Evolutionary conservation across 2,888 invertebrate genomes (phyloP), one percentile per base, ranked within the genome.

Genomic region (Cephus spinipes): DNA sequence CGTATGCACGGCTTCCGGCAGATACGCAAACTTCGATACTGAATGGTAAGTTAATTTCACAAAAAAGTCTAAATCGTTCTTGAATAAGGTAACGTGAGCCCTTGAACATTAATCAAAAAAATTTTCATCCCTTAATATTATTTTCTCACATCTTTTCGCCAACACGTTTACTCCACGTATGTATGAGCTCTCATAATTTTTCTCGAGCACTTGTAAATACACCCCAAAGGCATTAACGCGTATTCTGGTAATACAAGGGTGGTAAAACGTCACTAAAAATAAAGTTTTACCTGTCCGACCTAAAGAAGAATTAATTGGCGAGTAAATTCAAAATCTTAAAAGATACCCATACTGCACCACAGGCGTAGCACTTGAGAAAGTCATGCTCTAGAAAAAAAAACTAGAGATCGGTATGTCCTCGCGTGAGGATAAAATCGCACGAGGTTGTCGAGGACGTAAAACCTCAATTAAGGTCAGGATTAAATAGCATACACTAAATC

Each of bases 1-100:
- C 32, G 81, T 78, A 75, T 79, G 73, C 69, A 12, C 12, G 31
- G 30, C 31, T 30, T 31, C 32, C 69, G 40, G 40, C 40, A 15
- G 23, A 40, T 23, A 15, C 23, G 40, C 15, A 40, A 40, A 40
- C 40, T 55, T 55, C 23, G 55, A 55, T 23, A 1, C 9, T 9
- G 55, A 55, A 55, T 55, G 55, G 55, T 55, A 23, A 55, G 55
- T 55, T 23, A 55, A 23, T 55, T 55, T 9, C 23, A 9, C 2
- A 9, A 23, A 9, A 55, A 23, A 15, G 6, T 40, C 4, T 40
- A 15, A 0, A 40, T 15, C 15, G 1, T 40, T 40, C 40, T 6
- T 6, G 6, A 40, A 2, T 40, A 40, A 40, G 15, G 1, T 1
- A 15, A 15, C 15, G 6, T 40, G 6, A 40, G 15, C 15, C 4